Evolutionary conservation across 2,797 vertebrate genomes (phyloP), one percentile per base, ranked within the genome.

Genomic region (Knipowitschia caucasica): DNA sequence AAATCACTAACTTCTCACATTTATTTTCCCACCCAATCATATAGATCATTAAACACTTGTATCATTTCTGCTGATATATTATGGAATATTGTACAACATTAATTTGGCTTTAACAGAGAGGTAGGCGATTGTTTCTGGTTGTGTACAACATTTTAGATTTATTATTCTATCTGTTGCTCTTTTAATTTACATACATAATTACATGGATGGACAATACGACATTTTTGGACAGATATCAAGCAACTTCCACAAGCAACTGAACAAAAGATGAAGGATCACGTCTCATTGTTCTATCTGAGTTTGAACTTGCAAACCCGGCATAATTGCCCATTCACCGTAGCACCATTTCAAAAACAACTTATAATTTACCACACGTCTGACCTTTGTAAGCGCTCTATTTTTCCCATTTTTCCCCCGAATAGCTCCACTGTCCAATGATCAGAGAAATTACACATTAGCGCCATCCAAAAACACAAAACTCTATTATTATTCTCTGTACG

Each of bases 401-500:
- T 14, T 38, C 24, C 17, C 1, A 36, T 27, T 42, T n/a, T 25
- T 42, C 45, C 39, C 5, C 14, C 7, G 9, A 26, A 21, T 39
- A 3, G 46, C 45, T 58, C n/a, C n/a, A 33, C 14, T 1, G 23
- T 26, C 49, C 39, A 50, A 38, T n/a, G n/a, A 18, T 44, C 30
- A 5, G 30, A 36, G 45, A 42, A 50, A 36, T 52, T 26, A 39
- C 35, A 35, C 43, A 14, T 49, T 26, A 43, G 40, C 50, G 2
- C 9, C 0, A 40, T 12, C 7, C 6, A 31, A 47, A 31, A 47
- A 47, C 45, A 49, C 21, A 23, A 30, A 31, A 23, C 17, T 33
- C 26, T 31, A 15, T 53, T 59, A 21, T 54, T 67, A 24, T 35
- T 20, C 12, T 52, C 51, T 29, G 35, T 31, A 14, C 34, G 3